Evolutionary conservation across 2,888 invertebrate species (phyloP), one percentile per base, ranked within the genome.

Genomic region (Allophyes oxyacanthae): DNA sequence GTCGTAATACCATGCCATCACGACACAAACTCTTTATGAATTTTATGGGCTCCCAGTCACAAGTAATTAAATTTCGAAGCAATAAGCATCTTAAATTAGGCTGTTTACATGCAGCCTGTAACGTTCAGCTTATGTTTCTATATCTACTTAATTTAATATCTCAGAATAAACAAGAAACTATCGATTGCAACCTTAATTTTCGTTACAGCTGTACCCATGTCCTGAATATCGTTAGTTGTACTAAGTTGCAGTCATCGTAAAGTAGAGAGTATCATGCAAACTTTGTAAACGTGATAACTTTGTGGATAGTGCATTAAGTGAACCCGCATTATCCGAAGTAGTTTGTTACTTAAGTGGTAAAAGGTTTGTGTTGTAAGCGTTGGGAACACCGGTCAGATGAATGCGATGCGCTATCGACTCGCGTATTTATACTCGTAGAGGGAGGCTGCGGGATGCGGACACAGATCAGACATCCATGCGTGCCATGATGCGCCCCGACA

Each of bases 391-490:
- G 73, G 78, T 56, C 75, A 77, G 74, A 76, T 78, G 78, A 80
- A 82, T 82, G 78, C 78, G 78, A 81, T 83, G 83, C 78, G 82
- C 79, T 87, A 85, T 87, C 84, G 86, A 87, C 83, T 87, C 72
- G 78, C 77, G 82, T 84, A 87, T 86, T 85, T 87, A 86, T 84
- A 64, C 64, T 64, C 64, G 49, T 60, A 84, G 82, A 78, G 81
- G 80, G 79, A 75, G 81, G 66, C 64, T 65, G 74, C 64, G 79
- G 68, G 72, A 59, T 64, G 73, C 61, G 75, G 75, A 40, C 79
- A 74, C 69, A 76, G 78, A 83, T 75, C 68, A 79, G 74, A 63
- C 72, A 64, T 61, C 57, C 54, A 64, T 59, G 46, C 28, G 51
- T 59, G 63, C 50, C 52, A 44, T 46, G 51, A 30, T 37, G 37